These are phyloP conservation scores for Criorhina ranunculi DNA, from an alignment of 2,888 invertebrate species.

Conservation along the genomic window DNA sequence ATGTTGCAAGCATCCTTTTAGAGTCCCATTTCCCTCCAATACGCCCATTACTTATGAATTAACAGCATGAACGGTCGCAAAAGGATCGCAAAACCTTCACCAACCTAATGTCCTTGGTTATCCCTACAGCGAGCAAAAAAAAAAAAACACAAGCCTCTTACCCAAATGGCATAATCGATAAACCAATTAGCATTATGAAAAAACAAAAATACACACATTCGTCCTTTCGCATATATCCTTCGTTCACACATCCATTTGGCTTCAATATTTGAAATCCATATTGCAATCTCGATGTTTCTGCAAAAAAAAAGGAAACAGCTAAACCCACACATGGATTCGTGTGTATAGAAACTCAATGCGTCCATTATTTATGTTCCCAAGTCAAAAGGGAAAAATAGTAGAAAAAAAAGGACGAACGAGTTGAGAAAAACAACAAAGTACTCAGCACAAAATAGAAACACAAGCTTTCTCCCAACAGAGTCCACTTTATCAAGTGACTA, in stretches of 20 bases:
- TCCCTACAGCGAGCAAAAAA: too few relatives aligned
- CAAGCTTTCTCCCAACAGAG: slow-evolving; percentile 2
- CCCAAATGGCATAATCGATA: slow-evolving; percentile 48
- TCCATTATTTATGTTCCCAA: slow-evolving; percentile 3
- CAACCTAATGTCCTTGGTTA: not conserved
- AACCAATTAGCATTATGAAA: slow-evolving; percentile 48
- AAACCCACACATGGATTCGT: slow-evolving; percentile 11
- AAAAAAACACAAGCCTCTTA: not conserved
- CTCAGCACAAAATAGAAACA: slow-evolving; percentile 26
- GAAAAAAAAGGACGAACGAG: slow-evolving; percentile 5
- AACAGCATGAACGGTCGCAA: not conserved
- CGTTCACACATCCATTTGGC: slow-evolving; percentile 17
- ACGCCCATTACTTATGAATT: not conserved
- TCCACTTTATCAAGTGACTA: slow-evolving; percentile 57
- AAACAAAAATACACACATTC: not conserved
- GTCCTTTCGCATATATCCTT: not conserved
- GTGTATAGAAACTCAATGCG: not conserved
- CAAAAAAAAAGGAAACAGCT: not conserved
- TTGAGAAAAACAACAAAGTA: slow-evolving; percentile 19
- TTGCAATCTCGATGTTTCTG: slow-evolving; percentile 17
- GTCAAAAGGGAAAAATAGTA: slow-evolving; percentile 18
- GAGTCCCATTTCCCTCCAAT: not conserved
- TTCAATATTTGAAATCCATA: slow-evolving; percentile 37
- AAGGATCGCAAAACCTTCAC: not conserved
- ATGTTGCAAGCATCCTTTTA: too few relatives aligned